Evolutionary conservation across 2,113 vertebrate genomes (phyloP), one percentile per base, ranked within the genome.

Genomic region (Coryphaenoides rupestris): DNA sequence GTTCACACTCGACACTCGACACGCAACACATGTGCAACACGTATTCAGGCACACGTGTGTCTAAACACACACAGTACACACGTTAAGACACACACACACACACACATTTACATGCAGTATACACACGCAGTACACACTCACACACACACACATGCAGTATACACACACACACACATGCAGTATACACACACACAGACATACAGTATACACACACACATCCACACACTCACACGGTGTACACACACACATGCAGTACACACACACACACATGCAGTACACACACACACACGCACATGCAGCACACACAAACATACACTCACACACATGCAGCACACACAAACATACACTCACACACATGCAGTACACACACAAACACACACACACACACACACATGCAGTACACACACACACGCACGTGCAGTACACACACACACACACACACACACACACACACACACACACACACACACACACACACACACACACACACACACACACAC

Each of bases 1-100:
- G 67, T 56, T 74, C 69, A 69, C 52, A 71, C 61, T 71, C 62
- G n/a, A 70, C 21, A 40, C 40, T 58, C 49, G 13, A 40, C 28
- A 33, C n/a, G n/a, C 40, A 28, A 69, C 55, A 65, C 12, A 47
- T 57, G 53, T 49, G n/a, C 21, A 16, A n/a, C 9, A 13, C 21
- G 53, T 23, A 62, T 15, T 47, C 15, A 22, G 15, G 19, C 57
- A 9, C 24, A 28, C 16, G 33, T 40, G 33, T 40, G 33, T 40
- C 6, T 7, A 63, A 54, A 22, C 54, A 62, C 12, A 22, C 50
- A 53, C 17, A 53, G 2, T 10, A 19, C 54, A 15, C 54, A 55
- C 54, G 13, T 12, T 9, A 19, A 23, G 19, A 55, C 19, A 23
- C 21, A 21, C 19, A 55, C 54, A 55, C 49, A 62, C 33, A 55